Base-by-base conservation (phyloP, 2,888 invertebrate genomes). In the Drosophila recens region DNA sequence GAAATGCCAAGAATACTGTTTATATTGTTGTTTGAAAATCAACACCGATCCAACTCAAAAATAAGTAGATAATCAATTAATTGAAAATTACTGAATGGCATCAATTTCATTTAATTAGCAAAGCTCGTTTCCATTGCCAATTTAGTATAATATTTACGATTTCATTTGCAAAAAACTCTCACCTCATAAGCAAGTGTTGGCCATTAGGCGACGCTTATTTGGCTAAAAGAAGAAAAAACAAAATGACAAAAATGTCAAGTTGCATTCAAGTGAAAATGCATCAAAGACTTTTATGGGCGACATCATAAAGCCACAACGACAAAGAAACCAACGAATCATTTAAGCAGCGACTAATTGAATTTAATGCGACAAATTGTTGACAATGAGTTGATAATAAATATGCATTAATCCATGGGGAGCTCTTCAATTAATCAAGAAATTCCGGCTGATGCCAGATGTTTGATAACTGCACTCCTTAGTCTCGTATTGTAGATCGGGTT, bases 231-330 rank as follows among this genome's bases (percentile, higher is more conserved):
- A 43, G 43, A 56, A 45, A 54, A 56, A 69, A 36, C 48, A 58
- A 49, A 58, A 46, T 40, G 52, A 17, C 56, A 67, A 76, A 76
- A 76, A 57, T 70, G 63, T 59, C 66, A 67, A 68, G 51, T 69
- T 65, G 75, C 82, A 82, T 67, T 51, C 65, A 67, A 86, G 84
- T 77, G 81, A 87, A 82, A 83, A 68, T 77, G 69, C 71, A 70
- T 62, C 5, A 6, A 9, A 36, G 15, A 42, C 69, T 63, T 71
- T 77, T 74, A 77, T 74, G 74, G 77, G 10, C 11, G 34, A n/a
- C 36, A 38, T 67, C 51, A 51, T 23, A 52, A 45, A 56, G 42
- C 70, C 67, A 77, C n/a, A n/a, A n/a, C n/a, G 6, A n/a, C 38
- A 23, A 40, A 54, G 13, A 45, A 54, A 56, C 48, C 10, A 17